These are phyloP conservation scores for Lepidurus arcticus DNA, from an alignment of 1,140 invertebrate genomes.

Conservation along the genomic window DNA sequence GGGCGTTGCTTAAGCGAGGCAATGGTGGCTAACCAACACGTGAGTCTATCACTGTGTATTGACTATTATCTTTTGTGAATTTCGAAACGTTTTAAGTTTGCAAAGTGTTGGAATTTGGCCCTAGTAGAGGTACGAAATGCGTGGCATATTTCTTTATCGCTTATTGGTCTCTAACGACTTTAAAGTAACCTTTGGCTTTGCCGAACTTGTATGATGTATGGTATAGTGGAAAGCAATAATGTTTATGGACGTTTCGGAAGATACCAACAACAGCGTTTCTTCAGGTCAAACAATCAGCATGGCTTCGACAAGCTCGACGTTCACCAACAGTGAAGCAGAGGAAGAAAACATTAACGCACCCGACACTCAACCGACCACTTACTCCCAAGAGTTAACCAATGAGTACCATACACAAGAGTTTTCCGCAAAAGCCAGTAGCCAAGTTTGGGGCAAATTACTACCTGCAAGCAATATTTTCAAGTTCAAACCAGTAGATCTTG, in stretches of 20 bases:
- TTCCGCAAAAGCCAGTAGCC: background rate
- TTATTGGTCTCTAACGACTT: too few relatives aligned
- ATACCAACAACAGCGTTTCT: background rate
- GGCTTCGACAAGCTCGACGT: background rate
- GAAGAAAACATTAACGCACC: background rate
- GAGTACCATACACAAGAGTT: background rate
- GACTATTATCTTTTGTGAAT: too few relatives aligned
- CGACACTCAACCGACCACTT: background rate
- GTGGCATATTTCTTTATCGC: too few relatives aligned
- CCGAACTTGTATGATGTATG: background rate
- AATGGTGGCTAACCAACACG: too few relatives aligned
- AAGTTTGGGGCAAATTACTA: background rate
- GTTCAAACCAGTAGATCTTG: background rate
- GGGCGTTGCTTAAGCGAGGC: too few relatives aligned
- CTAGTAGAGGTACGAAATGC: too few relatives aligned
- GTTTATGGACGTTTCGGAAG: background rate
- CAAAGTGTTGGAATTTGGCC: too few relatives aligned
- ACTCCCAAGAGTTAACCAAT: constrained; percentile 9
- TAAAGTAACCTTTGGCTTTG: too few relatives aligned
- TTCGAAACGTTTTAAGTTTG: too few relatives aligned
- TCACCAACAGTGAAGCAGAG: background rate
- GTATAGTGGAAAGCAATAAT: background rate
- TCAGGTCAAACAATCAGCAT: background rate
- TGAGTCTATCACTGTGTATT: too few relatives aligned
- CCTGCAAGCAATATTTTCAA: background rate